These are phyloP conservation scores for Auanema freiburgensis DNA, from an alignment of 2,888 invertebrate genomes.

Conservation along the genomic window DNA sequence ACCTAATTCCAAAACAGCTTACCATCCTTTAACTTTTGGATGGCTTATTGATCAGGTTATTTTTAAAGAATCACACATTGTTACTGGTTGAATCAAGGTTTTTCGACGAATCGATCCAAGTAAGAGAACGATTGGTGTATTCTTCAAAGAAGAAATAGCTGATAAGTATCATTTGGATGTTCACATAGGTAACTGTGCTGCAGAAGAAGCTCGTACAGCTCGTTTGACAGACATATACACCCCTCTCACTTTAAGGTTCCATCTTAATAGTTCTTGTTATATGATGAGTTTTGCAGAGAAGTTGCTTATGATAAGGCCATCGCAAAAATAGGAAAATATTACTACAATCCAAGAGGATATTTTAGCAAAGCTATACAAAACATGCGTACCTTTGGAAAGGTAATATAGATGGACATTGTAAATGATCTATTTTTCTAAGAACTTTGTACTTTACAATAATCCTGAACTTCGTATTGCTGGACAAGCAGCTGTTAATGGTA, in stretches of 20 bases:
- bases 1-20: slow-evolving; percentile 63
- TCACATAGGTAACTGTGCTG: slow-evolving; percentile 60
- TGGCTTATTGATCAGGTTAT: slow-evolving; percentile 63
- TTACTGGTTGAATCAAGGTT: slow-evolving; percentile 14
- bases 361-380: slow-evolving; percentile 30
- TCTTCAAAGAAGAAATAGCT: slow-evolving; percentile 54
- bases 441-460: slow-evolving; percentile 60
- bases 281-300: slow-evolving; percentile 23
- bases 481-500: slow-evolving; percentile 59
- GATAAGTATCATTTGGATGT: slow-evolving; percentile 51
- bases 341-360: slow-evolving; percentile 35
- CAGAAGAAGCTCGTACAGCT: slow-evolving; percentile 55
- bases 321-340: slow-evolving; percentile 28
- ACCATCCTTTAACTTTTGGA: slow-evolving; percentile 65
- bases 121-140: slow-evolving; percentile 61
- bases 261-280: background rate
- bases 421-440: slow-evolving; percentile 17
- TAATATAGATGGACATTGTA: slow-evolving; percentile 8
- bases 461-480: slow-evolving; percentile 56
- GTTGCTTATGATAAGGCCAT: slow-evolving; percentile 30
- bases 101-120: slow-evolving; percentile 63
- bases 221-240: slow-evolving; percentile 28
- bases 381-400: slow-evolving; percentile 30
- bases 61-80: background rate
- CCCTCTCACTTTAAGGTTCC: slow-evolving; percentile 9